Evolutionary conservation across 1,140 invertebrate species (phyloP).

Genomic region (Hormaphis cornu): DNA sequence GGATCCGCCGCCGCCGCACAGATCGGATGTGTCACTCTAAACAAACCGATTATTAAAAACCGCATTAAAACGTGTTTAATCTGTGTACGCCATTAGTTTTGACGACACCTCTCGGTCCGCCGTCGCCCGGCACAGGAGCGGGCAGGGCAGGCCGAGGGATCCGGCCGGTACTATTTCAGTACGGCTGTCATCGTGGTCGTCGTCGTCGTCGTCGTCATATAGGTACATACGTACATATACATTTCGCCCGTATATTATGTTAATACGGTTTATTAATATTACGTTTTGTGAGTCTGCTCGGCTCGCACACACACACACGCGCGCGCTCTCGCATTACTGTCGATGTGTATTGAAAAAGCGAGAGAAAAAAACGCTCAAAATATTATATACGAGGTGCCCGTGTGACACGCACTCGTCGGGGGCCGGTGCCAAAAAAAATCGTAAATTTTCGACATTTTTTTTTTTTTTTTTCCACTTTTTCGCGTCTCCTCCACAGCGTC

Average conservation of each 20-base stretch:
- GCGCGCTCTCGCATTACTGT: neutral
- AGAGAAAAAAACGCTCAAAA: neutral
- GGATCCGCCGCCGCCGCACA: conserved; percentile 22
- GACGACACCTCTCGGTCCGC: conserved; percentile 8
- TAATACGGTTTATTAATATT: conserved; percentile 28
- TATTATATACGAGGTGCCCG: too few species aligned
- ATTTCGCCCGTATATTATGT: conserved; percentile 16
- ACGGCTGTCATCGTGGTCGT: conserved; percentile 28
- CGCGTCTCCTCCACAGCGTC: neutral
- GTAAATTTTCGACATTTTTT: conserved; percentile 17
- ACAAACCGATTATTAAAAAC: conserved; percentile 33
- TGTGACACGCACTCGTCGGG: neutral
- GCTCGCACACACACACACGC: neutral
- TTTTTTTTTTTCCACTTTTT: neutral
- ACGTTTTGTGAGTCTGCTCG: neutral
- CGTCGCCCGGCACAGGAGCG: neutral
- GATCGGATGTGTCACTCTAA: conserved; percentile 31
- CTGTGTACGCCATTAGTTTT: conserved; percentile 32
- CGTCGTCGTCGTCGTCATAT: conserved; percentile 28
- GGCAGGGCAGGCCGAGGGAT: neutral
- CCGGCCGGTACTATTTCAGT: conserved; percentile 23
- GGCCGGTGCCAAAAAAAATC: conserved; percentile 22
- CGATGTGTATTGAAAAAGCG: conserved; percentile 4
- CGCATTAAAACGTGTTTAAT: conserved; percentile 32
- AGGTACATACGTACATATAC: neutral